Evolutionary conservation across 2,888 invertebrate genomes (phyloP), one percentile per base, ranked within the genome.

Genomic region (Phasia obesa): DNA sequence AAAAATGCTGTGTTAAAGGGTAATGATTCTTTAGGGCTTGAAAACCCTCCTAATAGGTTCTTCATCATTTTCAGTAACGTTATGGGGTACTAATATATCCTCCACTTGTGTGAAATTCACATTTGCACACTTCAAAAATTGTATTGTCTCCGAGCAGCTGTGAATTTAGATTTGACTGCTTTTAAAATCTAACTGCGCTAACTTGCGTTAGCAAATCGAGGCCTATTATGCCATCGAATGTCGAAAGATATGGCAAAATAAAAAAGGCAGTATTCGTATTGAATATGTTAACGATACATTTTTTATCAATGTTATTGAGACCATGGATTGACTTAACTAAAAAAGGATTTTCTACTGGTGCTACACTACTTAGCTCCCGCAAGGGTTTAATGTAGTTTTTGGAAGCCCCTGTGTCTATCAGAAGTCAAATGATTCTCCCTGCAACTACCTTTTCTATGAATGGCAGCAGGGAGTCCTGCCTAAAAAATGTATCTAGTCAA

Each of bases 91-190:
- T 55, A 55, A 57, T 67, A 70, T 81, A n/a, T 81, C 38, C 27
- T 85, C 73, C 25, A 85, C 55, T 62, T 67, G 69, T 60, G 55
- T 60, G 69, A 78, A 81, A 71, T 81, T 85, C 53, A 84, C 77
- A 64, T 79, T 82, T 49, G 49, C 65, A 60, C 31, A 81, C 81
- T 80, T 80, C 25, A 81, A 62, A 74, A 85, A 84, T 67, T 67
- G 23, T 23, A 84, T 67, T 53, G 38, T 57, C 55, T 84, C 84
- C 21, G 62, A 62, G 21, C 83, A 79, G 27, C 38, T 74, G 35
- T 81, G 44, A 38, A 64, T 73, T 35, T 35, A 23, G 6, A 84
- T 53, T 71, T 73, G 51, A 25, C 21, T 62, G 25, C 73, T 69
- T 67, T 79, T 70, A 5, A 86, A 79, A 65, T 81, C 67, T 38